Base-by-base conservation (phyloP, 2,113 vertebrate species). In the Eptesicus fuscus region DNA sequence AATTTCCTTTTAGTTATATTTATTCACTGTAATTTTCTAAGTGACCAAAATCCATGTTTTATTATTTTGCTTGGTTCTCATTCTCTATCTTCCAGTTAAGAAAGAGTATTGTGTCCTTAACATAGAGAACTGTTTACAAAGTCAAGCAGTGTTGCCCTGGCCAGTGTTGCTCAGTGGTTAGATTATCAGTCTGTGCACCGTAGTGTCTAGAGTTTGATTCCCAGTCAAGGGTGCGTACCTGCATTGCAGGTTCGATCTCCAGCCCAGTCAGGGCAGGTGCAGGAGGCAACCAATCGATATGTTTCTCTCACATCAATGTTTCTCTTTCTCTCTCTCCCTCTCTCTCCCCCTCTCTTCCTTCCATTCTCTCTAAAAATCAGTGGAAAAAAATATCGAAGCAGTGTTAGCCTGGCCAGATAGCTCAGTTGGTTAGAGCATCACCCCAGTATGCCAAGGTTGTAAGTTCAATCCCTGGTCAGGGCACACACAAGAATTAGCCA, bases 1-100 rank as follows among this genome's bases (percentile, higher is more conserved):
- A 71, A 30, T 83, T 85, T 85, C 23, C 13, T 88, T 37, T 42
- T 77, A 74, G 61, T 18, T 70, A 69, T 78, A 63, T 20, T 61
- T 47, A 71, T 70, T 89, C 42, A 61, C 35, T 89, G 28, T 59
- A 28, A 67, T 82, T 96, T 91, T 92, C 86, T 92, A 53, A 82
- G 44, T 94, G 20, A 37, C 80, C 49, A 77, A 42, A 96, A 83
- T 78, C 28, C 51, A 49, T 51, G 12, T 74, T 74, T 84, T 69
- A 32, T 86, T 91, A 42, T 49, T 84, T 94, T 42, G 42, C 51
- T 79, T 76, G n/a, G 37, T 56, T 85, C 94, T 83, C 65, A 42
- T 67, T 71, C 32, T 90, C 32, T 53, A 59, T 44, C 78, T 83
- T 22, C n/a, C 74, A 83, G 4, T 69, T 73, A 56, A 67, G 32